Base-by-base conservation (phyloP, 2,797 vertebrate species). In the Poeciliopsis paucimaculata region DNA sequence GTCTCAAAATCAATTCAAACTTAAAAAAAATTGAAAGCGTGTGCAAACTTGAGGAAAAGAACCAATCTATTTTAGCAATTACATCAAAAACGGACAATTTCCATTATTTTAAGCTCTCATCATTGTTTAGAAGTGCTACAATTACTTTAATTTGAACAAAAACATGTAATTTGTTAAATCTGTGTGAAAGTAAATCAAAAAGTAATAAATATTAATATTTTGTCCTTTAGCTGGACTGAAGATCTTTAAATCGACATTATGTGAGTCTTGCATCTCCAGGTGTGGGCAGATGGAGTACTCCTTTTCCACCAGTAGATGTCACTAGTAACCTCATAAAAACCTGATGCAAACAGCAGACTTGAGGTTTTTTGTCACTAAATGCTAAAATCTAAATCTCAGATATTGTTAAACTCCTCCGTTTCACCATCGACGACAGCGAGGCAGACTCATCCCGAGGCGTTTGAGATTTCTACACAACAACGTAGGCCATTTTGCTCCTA, bases 261-360 rank as follows among this genome's bases (percentile, higher is more conserved):
- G n/a, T 2, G n/a, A 49, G 28, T 2, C 26, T 20, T 18, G 34
- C 11, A 23, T 36, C 9, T 20, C 10, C 74, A 64, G 75, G 45
- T 18, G 26, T 18, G 23, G 12, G 15, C 1, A 31, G n/a, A 15
- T 88, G 80, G 62, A 85, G 81, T 80, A 76, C 0, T 23, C 4
- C 10, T 16, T 9, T 2, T 70, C 76, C 2, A 43, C 80, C 86
- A 83, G 46, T 20, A 88, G 85, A 77, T 39, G 78, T 6, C 74
- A 60, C 85, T 72, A 62, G 55, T n/a, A 51, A 41, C 4, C 26
- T 11, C 1, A 2, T 77, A 34, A 79, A 46, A 68, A 28, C 3
- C 12, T 74, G 51, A 64, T 12, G 36, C 31, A 47, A 75, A 18
- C 8, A 0, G 73, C 8, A 34, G 64, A 55, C 20, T 31, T 64